Evolutionary conservation across 2,113 vertebrate genomes (phyloP), one percentile per base, ranked within the genome.

Genomic region (Xerus inauris): DNA sequence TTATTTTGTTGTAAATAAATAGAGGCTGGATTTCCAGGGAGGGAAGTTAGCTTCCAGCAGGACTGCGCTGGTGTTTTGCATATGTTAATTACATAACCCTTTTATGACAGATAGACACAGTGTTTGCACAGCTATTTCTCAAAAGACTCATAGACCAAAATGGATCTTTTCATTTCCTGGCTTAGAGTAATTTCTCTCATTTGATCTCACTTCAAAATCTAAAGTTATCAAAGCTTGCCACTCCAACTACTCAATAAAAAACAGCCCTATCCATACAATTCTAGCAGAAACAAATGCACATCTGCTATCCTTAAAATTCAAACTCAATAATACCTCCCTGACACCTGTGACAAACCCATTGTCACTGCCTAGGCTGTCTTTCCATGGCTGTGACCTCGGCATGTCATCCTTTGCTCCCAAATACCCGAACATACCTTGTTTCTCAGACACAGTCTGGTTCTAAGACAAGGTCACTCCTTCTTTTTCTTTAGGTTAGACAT

Each of bases 1-100:
- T 99, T 99, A 99, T 99, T 99, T 98, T 98, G 98, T 97, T 99
- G 98, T 99, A 99, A 99, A 99, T 99, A 99, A 99, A 99, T 98
- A 99, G 98, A 98, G 97, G 98, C 98, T 98, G 97, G 98, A 98
- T 98, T 99, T 98, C 98, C 98, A 98, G 97, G 97, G 98, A 98
- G 98, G 97, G 95, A 98, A 98, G 96, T 97, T 97, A 98, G 98
- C 98, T 99, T 99, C 99, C 99, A 99, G 98, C 98, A 99, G 96
- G 96, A 97, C 97, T 82, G 98, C 98, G 98, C 98, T 98, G 96
- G 98, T 98, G 98, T 98, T 99, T 98, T 98, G 98, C 98, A 99
- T 99, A 99, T 98, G 99, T 98, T 98, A 98, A 98, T 98, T 98
- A 98, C 93, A 97, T 97, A 97, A 94, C 85, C 96, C 96, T 94